Percentiles rank a stretch among this genome's conserved stretches.
phyloP scores from a whole-genome alignment of 2,888 invertebrate genomes.

The Ditula angustiorana region DNA sequence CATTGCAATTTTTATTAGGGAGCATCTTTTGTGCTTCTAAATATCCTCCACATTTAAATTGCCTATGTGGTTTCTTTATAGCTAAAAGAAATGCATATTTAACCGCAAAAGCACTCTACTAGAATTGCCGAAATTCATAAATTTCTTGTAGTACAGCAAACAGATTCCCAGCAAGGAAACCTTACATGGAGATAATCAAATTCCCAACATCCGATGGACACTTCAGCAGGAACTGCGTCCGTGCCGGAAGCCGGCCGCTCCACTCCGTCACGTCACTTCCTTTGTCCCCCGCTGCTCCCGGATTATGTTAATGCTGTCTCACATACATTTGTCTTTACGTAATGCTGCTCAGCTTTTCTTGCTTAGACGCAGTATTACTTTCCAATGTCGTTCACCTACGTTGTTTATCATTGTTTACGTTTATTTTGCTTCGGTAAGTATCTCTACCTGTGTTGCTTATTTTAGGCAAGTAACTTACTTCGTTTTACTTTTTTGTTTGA shows the following conservation, averaged over 20 bases:
- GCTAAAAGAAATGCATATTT: background rate
- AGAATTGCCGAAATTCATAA: conserved; percentile 11
- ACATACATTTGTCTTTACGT: conserved; percentile 79
- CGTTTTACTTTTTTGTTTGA: too few species aligned
- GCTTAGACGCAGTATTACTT: conserved; percentile 67
- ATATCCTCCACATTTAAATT: too few species aligned
- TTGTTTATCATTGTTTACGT: conserved; percentile 67
- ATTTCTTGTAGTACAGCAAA: conserved; percentile 31
- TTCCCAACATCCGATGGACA: conserved; percentile 59
- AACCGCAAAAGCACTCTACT: too few species aligned
- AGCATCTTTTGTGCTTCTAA: too few species aligned
- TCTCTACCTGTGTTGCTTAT: background rate
- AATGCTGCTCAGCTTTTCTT: conserved; percentile 70
- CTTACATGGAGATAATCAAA: conserved; percentile 54
- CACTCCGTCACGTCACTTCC: conserved; percentile 69
- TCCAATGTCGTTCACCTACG: conserved; percentile 68
- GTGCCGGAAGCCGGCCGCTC: conserved; percentile 57
- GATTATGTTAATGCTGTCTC: conserved; percentile 81
- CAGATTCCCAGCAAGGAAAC: conserved; percentile 22
- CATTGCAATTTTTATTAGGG: too few species aligned
- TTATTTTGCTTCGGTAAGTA: conserved; percentile 51
- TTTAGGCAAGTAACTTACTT: background rate
- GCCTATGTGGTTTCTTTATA: background rate
- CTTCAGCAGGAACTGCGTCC: conserved; percentile 30
- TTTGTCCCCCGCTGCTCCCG: conserved; percentile 68